Base-by-base conservation (phyloP, 2,797 vertebrate genomes). In the Xenops minutus region DNA sequence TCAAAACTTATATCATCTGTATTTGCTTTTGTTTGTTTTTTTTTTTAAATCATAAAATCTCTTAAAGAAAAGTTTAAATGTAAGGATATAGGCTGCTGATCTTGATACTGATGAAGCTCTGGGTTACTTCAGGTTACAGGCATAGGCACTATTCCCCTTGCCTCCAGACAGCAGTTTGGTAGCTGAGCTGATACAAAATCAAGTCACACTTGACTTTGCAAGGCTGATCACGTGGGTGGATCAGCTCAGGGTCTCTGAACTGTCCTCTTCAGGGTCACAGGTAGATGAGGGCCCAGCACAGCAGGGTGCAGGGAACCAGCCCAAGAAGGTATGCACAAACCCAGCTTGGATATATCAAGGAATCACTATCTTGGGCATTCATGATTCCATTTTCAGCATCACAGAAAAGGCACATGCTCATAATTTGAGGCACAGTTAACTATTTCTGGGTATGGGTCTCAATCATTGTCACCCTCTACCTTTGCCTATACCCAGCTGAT, bases 41-140 rank as follows among this genome's bases (percentile, higher is more conserved):
- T 59, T 69, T 17, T 30, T 61, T 16, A 0, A 13, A 41, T 74
- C 56, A 82, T 23, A 54, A 72, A 88, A 77, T 59, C 59, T 88
- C 51, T 85, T 39, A 73, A 80, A 91, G 79, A 96, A 93, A 92
- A 93, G 34, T 85, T 96, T 76, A 93, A 95, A 96, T 56, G 88
- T 75, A 86, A 88, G 52, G 82, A 96, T 92, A 66, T 39, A 95
- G 86, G 87, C 41, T 92, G 76, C 22, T 88, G 51, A 62, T 89
- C 82, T 94, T 77, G 82, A 91, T 85, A 12, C 24, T 81, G 89
- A 93, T 92, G 88, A 96, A 96, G 32, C 41, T 64, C 41, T 44
- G 29, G 16, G 26, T 64, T 67, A 37, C 44, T 9, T 59, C 34
- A 23, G 29, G 22, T 56, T n/a, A 18, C 14, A 51, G 20, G 19